Base-by-base conservation (phyloP, 2,113 vertebrate species). In the Cercopithecus mona region DNA sequence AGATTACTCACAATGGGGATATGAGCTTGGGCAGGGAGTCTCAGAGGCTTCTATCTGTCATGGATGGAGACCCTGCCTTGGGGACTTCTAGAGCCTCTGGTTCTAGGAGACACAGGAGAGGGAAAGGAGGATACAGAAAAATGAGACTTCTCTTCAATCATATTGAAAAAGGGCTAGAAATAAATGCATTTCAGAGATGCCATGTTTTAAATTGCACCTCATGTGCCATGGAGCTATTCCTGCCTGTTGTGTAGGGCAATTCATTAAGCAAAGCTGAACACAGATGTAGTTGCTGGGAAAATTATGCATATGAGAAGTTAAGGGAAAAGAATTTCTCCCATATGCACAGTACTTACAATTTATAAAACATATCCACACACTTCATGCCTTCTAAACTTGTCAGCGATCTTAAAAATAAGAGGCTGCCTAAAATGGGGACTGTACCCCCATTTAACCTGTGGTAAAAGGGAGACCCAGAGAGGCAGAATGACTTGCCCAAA, bases 211-310 rank as follows among this genome's bases (percentile, higher is more conserved):
- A 52, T 23, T 2, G 12, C 6, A 7, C 50, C 3, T 45, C 32
- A 0, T 2, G 0, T 32, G 11, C 73, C 7, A 0, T 1, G 25
- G 48, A 27, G 9, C 38, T 22, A 3, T 27, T 25, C 40, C 25
- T 11, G 30, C 68, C 40, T 13, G 22, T n/a, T 38, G 12, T 35
- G 20, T 8, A 3, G 59, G 76, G 17, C 25, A 5, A 5, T 40
- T n/a, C 83, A 20, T 38, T 12, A 23, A 61, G 87, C 48, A 13
- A 38, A 73, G n/a, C 20, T 3, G n/a, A 55, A 11, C 38, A n/a
- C 79, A 27, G 43, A 48, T 5, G 35, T 1, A 6, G 18, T 0
- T 6, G 40, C 30, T 4, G 4, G 32, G 30, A 22, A 48, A 57
- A 73, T 0, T 0, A 12, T 9, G 13, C 52, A 3, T 0, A 0